Evolutionary conservation across 2,797 vertebrate species (phyloP), one percentile per base, ranked within the genome.

Genomic region (Thripadectes ignobilis): DNA sequence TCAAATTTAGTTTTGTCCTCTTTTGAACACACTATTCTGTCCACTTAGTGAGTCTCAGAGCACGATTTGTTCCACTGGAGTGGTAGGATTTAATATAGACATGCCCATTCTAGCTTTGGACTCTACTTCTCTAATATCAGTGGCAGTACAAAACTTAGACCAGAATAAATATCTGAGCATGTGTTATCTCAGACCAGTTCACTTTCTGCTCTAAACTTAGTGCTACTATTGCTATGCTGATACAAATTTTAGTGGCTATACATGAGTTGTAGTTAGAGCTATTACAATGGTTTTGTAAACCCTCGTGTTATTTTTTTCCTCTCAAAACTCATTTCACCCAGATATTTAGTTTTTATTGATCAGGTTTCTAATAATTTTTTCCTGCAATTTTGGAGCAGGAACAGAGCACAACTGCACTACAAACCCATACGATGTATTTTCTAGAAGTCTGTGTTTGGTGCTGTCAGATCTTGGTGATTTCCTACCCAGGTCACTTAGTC

Each of bases 261-360:
- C 29, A n/a, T 8, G 3, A 91, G 22, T 24, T 61, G 20, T 36
- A 59, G 17, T 55, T 67, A 73, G 16, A 76, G 15, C 17, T 71
- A 27, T 6, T 26, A 46, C 17, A 34, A 32, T 11, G 3, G 32
- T 51, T 80, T 81, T 59, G 14, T 51, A 86, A 83, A 72, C 4
- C 1, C 2, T 26, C 10, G 3, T 45, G 20, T 1, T 1, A 7
- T 29, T 23, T 48, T 86, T 58, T 51, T 27, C 15, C 9, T 48
- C 49, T 65, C 38, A 71, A 61, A 83, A 34, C 8, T 39, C 52
- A 14, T 73, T 87, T 81, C 21, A 58, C 77, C 30, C 41, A 77
- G 30, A 32, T 73, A 79, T 24, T 57, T 69, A 36, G 8, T 46
- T 92, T 89, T 67, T 12, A 36, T 77, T 51, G 8, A 62, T 48